Base-by-base conservation (phyloP, 1,140 invertebrate genomes). In the Bombus pascuorum region DNA sequence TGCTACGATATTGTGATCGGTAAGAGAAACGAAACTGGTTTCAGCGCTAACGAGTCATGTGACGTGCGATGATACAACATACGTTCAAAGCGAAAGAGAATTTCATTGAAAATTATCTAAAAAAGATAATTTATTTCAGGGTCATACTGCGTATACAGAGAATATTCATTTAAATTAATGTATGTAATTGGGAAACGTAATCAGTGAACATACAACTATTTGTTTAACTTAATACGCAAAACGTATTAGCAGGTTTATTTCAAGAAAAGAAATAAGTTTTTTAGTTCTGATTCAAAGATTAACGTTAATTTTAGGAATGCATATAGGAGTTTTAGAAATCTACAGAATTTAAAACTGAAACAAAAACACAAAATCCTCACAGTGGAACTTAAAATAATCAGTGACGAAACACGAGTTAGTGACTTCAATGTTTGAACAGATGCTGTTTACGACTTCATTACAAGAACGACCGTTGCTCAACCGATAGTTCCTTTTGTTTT, bases 371-470 rank as follows among this genome's bases (percentile, higher is more conserved):
- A n/a, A 4, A 37, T 18, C 0, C 12, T 73, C 12, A 3, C 25
- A 15, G 5, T 0, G 44, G n/a, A 59, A 18, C 28, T 57, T 77
- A 34, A 83, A 83, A 34, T 79, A 70, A 79, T 72, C 66, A 59
- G 22, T 15, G 22, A 79, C n/a, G 37, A 28, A 28, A 32, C 47
- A 25, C 44, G 75, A 66, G 47, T 71, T 70, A 77, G 42, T 13
- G 32, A 66, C 62, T 77, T 70, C 47, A 57, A 78, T 83, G 66
- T 83, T 83, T 78, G 44, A 77, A 83, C 81, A 83, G 73, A 83
- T 83, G 74, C 34, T 39, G 42, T 78, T 83, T 83, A 78, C 37
- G 65, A 68, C 74, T 53, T 44, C 3, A 22, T 44, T 47, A 12
- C 1, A 12, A 74, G 53, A 81, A 81, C 68, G 68, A 32, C 44